These are phyloP conservation scores for Euzetes globulus DNA, from an alignment of 2,888 invertebrate genomes.

Conservation along the genomic window DNA sequence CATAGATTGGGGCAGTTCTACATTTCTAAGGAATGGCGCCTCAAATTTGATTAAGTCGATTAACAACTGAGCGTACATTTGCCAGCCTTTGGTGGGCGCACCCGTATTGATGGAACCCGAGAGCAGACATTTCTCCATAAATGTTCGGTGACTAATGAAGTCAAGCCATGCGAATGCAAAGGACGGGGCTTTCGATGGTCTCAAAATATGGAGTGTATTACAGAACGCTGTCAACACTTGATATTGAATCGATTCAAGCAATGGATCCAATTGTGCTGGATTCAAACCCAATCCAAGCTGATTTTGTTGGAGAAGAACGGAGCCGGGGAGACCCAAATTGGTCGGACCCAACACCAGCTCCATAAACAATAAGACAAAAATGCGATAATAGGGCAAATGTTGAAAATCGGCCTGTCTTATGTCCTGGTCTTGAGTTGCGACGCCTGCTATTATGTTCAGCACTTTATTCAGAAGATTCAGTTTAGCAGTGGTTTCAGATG, in stretches of 20 bases:
- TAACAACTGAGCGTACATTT: slow-evolving; percentile 90
- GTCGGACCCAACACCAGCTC: slow-evolving; percentile 60
- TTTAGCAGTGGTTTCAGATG: slow-evolving; percentile 60
- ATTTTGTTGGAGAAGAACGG: slow-evolving; percentile 1
- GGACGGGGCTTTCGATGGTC: slow-evolving; percentile 86
- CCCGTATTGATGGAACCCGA: slow-evolving; percentile 24
- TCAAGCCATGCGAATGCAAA: slow-evolving; percentile 99
- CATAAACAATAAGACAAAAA: slow-evolving; percentile 90
- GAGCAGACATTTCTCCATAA: slow-evolving; percentile 57
- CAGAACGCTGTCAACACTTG: slow-evolving; percentile 92
- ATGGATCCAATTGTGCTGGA: slow-evolving; percentile 70
- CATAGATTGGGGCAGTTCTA: slow-evolving; percentile 88
- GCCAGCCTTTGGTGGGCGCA: slow-evolving; percentile 65
- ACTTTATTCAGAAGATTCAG: slow-evolving; percentile 89
- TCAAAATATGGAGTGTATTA: slow-evolving; percentile 83
- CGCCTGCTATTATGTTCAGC: slow-evolving; percentile 89
- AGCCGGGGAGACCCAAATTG: slow-evolving; percentile 35
- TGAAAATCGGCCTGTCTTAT: slow-evolving; percentile 82
- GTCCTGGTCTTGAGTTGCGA: slow-evolving; percentile 92
- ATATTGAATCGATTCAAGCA: slow-evolving; percentile 87
- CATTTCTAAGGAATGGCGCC: slow-evolving; percentile 92
- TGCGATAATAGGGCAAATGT: slow-evolving; percentile 93
- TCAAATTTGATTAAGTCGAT: slow-evolving; percentile 94
- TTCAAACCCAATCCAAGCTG: slow-evolving; percentile 30
- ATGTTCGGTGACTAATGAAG: slow-evolving; percentile 89